Evolutionary conservation across 2,113 vertebrate genomes (phyloP).

Genomic region (Aplodontia rufa): DNA sequence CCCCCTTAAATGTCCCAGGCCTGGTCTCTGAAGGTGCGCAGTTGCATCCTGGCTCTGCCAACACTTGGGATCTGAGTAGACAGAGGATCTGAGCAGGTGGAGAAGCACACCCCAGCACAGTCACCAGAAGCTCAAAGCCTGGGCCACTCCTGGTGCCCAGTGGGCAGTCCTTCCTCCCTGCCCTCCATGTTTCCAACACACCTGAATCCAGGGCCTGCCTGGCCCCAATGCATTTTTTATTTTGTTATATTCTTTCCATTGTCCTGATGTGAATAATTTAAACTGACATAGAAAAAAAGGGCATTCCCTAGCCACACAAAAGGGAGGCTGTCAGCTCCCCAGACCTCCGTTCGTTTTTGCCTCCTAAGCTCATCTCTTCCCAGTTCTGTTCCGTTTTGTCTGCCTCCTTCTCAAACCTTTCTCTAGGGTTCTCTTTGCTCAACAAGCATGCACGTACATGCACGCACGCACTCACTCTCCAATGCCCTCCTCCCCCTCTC

Average conservation of each 20-base stretch:
- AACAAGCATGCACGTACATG: not conserved
- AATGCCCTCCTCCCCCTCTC: too few relatives aligned
- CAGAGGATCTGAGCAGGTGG: constrained; percentile 61
- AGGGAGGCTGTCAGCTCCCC: constrained; percentile 13
- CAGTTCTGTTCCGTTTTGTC: not conserved
- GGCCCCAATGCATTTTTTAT: constrained; percentile 69
- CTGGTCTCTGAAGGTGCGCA: not conserved
- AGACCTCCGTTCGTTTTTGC: not conserved
- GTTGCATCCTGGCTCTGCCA: not conserved
- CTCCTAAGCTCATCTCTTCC: not conserved
- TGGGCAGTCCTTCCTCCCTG: constrained; percentile 2
- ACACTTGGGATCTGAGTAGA: not conserved
- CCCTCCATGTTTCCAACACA: not conserved
- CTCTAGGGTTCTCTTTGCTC: not conserved
- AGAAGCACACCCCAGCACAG: constrained; percentile 56
- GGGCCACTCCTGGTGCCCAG: not conserved
- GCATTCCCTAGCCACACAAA: constrained; percentile 40
- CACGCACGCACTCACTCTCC: accelerated
- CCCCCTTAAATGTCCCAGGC: not conserved
- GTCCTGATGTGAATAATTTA: constrained; percentile 76
- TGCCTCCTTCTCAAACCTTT: not conserved
- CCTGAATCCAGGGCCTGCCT: not conserved
- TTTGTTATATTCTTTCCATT: constrained; percentile 76
- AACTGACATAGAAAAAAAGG: constrained; percentile 61
- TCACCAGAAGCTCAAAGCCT: constrained; percentile 57